Evolutionary conservation across 2,113 vertebrate species (phyloP).

Genomic region (Pavo muticus): DNA sequence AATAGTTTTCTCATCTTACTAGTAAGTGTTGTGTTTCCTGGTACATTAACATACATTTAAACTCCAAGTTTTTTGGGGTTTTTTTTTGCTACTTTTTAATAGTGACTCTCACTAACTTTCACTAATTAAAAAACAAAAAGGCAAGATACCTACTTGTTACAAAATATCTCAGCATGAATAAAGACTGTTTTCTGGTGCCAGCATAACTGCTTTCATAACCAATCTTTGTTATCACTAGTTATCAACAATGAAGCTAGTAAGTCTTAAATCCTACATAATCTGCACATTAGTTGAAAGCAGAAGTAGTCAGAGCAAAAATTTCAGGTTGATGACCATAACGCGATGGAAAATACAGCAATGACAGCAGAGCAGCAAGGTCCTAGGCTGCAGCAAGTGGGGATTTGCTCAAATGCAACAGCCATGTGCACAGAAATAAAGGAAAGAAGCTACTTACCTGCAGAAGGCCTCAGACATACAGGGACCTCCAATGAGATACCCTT

Average conservation of each 20-base stretch:
- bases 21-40: not conserved
- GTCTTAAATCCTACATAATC: not conserved
- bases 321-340: not conserved
- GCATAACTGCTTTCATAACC: not conserved
- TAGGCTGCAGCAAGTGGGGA: no score
- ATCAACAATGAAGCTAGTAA: not conserved
- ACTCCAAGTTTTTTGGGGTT: not conserved
- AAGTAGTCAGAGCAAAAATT: not conserved
- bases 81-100: not conserved
- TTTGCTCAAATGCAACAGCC: no score
- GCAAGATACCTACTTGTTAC: not conserved
- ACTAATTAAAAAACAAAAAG: not conserved
- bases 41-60: not conserved
- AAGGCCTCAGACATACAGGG: no score
- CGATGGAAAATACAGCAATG: no score
- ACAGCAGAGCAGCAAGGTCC: no score
- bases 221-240: not conserved
- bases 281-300: not conserved
- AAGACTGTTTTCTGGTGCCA: not conserved
- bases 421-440: no score
- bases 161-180: not conserved
- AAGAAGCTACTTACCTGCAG: no score
- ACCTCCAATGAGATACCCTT: no score
- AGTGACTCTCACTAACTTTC: not conserved
- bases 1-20: not conserved